phyloP scores from a whole-genome alignment of 2,113 vertebrate species.

The Thamnophis sirtalis region DNA sequence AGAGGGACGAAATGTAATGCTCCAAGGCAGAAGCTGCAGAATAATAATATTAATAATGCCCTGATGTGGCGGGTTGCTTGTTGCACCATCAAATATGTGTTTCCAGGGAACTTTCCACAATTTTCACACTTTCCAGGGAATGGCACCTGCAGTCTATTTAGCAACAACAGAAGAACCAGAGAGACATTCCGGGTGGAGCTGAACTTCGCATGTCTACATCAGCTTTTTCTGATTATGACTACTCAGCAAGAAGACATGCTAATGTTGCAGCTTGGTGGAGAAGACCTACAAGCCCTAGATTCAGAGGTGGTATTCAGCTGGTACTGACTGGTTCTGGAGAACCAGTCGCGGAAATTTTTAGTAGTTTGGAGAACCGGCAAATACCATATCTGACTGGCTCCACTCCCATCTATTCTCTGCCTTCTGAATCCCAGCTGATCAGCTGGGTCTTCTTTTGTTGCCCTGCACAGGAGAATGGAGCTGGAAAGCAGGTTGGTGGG shows the following conservation, averaged over 20 bases:
- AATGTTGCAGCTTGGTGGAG: background rate
- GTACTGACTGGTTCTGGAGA: no score
- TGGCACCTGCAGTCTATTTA: background rate
- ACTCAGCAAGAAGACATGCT: background rate
- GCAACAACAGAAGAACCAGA: background rate
- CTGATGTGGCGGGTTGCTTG: slow-evolving; percentile 36
- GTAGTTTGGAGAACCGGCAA: no score
- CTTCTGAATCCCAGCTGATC: no score
- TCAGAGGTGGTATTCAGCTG: no score
- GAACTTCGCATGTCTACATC: background rate
- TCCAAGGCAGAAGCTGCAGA: slow-evolving; percentile 59
- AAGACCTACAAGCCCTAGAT: background rate
- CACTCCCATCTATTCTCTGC: no score
- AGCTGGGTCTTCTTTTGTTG: no score
- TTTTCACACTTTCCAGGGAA: accelerated
- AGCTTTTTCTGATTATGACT: background rate
- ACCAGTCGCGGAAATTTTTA: no score
- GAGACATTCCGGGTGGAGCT: background rate
- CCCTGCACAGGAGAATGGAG: no score
- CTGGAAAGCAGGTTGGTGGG: no score
- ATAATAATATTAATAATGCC: slow-evolving; percentile 66
- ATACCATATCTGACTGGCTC: no score
- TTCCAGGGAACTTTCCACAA: slow-evolving; percentile 2
- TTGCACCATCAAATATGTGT: slow-evolving; percentile 5
- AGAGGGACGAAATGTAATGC: slow-evolving; percentile 54